phyloP scores from a whole-genome alignment of 2,797 vertebrate genomes.

The Furcifer pardalis region DNA sequence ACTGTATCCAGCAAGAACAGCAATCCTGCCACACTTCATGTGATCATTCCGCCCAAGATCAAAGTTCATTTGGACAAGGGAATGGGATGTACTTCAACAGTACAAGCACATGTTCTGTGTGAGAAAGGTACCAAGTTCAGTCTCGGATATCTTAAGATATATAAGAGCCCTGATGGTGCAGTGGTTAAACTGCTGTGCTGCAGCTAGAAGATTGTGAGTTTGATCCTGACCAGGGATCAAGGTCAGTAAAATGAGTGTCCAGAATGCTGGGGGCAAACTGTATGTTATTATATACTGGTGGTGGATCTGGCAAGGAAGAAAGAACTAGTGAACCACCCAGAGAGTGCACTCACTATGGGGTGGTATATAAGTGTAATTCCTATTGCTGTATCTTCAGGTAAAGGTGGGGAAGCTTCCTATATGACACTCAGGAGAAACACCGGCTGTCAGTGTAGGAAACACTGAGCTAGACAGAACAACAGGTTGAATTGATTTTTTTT shows the following conservation, averaged over 20 bases:
- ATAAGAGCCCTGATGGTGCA: too few species aligned
- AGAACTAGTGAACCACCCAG: too few species aligned
- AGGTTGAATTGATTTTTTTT: background rate
- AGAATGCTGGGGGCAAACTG: too few species aligned
- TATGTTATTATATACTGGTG: too few species aligned
- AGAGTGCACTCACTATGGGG: too few species aligned
- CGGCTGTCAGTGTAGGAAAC: background rate
- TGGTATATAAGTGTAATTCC: too few species aligned
- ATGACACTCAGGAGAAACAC: background rate
- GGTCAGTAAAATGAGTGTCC: too few species aligned
- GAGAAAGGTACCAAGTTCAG: background rate
- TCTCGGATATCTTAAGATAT: background rate
- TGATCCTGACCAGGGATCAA: too few species aligned
- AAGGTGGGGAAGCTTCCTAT: too few species aligned
- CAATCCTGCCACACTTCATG: background rate
- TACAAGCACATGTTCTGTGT: background rate
- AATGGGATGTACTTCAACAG: background rate
- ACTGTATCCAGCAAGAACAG: background rate
- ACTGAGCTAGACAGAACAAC: background rate
- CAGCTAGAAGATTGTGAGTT: too few species aligned
- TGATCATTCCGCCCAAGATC: background rate
- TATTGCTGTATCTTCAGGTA: background rate
- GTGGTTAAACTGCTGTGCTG: too few species aligned
- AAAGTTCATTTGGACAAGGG: background rate
- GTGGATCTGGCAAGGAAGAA: too few species aligned